Evolutionary conservation across 1,140 invertebrate species (phyloP), one percentile per base, ranked within the genome.

Genomic region (Drosophila rhopaloa): DNA sequence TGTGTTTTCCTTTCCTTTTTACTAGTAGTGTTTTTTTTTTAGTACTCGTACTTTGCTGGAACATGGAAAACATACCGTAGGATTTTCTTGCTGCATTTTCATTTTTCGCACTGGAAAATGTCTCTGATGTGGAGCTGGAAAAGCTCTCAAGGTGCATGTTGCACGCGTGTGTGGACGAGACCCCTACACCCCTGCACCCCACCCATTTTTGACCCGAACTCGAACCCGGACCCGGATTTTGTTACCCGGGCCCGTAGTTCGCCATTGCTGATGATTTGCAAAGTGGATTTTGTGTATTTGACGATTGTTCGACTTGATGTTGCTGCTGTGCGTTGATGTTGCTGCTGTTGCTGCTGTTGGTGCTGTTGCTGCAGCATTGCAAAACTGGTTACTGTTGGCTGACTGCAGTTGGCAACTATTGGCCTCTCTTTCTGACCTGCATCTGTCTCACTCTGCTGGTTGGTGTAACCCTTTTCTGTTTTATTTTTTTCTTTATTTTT

Each of bases 241-340:
- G 35, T 46, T 37, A 27, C 50, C 73, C 78, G 50, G 50, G 57
- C 41, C 60, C 60, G 53, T 43, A 58, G 35, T 44, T 40, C 50
- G 37, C 75, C 61, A 67, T 76, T 56, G 75, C 53, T 82, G 83
- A 88, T 88, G 82, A 88, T 86, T 86, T 86, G 82, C 68, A 86
- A 86, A 86, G 83, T 86, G 82, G 65, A 88, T 86, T 86, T 86
- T 86, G 82, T 86, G 82, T 85, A 85, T 86, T 85, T 85, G 82
- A 86, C 76, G 82, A 86, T 86, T 84, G 81, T 84, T 84, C 81
- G 81, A 84, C 77, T 85, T 68, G 72, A 44, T 66, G 59, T 37
- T 53, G 58, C 48, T 77, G 78, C 50, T 51, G 50, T 41, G 58
- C 56, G 35, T 38, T 46, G n/a, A 41, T 65, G 59, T 29, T 43